phyloP scores from a whole-genome alignment of 2,113 vertebrate genomes.

The Pangasianodon gigas region DNA sequence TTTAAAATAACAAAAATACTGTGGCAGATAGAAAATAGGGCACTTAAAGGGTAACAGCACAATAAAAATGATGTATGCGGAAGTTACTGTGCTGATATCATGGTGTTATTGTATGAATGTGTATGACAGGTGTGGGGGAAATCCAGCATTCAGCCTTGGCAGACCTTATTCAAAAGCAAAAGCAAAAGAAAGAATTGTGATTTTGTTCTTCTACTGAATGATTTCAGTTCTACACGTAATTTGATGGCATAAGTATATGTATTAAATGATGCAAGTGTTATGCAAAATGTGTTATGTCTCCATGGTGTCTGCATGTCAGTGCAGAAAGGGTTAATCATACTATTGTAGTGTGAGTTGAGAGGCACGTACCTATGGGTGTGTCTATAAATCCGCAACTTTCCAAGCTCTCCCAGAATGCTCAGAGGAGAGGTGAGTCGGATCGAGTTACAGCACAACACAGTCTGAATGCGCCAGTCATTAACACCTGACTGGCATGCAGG shows the following conservation, averaged over 20 bases:
- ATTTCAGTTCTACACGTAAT: neutral
- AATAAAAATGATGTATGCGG: neutral
- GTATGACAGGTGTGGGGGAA: neutral
- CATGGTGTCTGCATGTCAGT: neutral
- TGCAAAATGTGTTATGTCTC: neutral
- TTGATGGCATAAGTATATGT: neutral
- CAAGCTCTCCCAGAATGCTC: slow-evolving; percentile 54
- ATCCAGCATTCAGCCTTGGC: neutral
- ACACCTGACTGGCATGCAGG: slow-evolving; percentile 37
- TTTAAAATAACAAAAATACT: slow-evolving; percentile 15
- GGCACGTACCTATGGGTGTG: slow-evolving; percentile 54
- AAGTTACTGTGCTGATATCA: slow-evolving; percentile 16
- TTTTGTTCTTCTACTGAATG: neutral
- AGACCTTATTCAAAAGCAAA: neutral
- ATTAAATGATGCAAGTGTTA: neutral
- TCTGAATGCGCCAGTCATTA: slow-evolving; percentile 23
- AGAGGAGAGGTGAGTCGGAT: slow-evolving; percentile 50
- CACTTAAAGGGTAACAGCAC: slow-evolving; percentile 26
- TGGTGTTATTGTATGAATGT: neutral
- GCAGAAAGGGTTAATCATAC: slow-evolving; percentile 36
- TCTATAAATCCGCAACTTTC: slow-evolving; percentile 43
- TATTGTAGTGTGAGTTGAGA: slow-evolving; percentile 12
- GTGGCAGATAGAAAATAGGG: neutral
- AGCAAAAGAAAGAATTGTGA: too few species aligned
- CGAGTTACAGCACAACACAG: slow-evolving; percentile 46